A percentile compares a stretch with the other conserved stretches of the same genome.
phyloP scores from a whole-genome alignment of 2,113 vertebrate genomes.

The Sinosuthora webbiana region DNA sequence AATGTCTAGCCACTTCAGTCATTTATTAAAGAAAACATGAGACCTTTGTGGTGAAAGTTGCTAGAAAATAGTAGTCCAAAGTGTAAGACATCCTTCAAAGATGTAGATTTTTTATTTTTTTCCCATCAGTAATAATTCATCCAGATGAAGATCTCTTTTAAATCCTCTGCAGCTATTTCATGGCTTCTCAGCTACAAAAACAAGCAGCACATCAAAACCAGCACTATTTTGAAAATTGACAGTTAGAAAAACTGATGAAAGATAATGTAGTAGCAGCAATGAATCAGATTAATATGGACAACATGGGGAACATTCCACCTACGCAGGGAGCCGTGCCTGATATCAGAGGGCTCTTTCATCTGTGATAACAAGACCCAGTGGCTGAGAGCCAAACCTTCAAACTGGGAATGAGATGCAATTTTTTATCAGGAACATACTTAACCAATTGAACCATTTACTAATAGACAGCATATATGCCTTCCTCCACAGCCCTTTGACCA shows the following conservation, averaged over 20 bases:
- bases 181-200: background rate
- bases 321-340: background rate
- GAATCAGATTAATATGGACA: slow-evolving; percentile 39
- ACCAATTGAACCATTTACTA: background rate
- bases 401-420: background rate
- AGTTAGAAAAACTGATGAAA: slow-evolving; percentile 31
- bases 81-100: background rate
- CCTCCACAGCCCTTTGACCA: background rate
- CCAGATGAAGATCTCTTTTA: background rate
- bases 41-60: background rate
- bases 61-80: background rate
- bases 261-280: background rate
- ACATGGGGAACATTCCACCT: slow-evolving; percentile 18
- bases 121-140: background rate
- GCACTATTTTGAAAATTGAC: slow-evolving; percentile 17
- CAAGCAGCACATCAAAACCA: background rate
- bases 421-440: background rate
- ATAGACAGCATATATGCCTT: background rate
- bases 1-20: background rate
- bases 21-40: background rate
- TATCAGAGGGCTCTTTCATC: slow-evolving; percentile 50
- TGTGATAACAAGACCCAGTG: background rate
- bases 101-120: background rate
- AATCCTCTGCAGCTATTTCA: background rate
- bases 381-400: slow-evolving; percentile 10